Evolutionary conservation across 1,140 invertebrate genomes (phyloP).

Genomic region (Lepidurus couesii): DNA sequence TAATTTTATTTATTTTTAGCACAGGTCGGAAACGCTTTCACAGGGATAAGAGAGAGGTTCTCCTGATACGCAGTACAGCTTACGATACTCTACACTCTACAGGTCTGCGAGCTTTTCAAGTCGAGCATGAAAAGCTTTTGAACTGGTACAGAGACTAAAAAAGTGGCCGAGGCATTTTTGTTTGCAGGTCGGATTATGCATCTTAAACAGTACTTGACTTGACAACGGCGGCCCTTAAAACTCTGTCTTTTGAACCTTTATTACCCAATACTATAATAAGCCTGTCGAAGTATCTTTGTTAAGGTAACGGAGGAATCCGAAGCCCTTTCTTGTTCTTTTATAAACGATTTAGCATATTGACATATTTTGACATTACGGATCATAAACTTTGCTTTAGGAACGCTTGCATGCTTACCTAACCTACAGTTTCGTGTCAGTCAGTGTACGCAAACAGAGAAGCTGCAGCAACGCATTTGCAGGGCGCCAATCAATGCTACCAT

Average conservation of each 20-base stretch:
- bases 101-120: background rate
- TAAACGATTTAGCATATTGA: background rate
- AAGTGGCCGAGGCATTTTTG: slow-evolving; percentile 6
- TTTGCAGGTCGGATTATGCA: slow-evolving; percentile 8
- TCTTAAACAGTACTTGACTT: slow-evolving; percentile 12
- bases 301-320: background rate
- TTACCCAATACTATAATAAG: background rate
- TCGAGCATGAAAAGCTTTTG: background rate
- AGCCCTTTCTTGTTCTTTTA: background rate
- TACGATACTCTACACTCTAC: background rate
- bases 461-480: background rate
- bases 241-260: background rate
- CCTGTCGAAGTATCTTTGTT: background rate
- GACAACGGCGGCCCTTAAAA: background rate
- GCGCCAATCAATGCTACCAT: slow-evolving; percentile 11
- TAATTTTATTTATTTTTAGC: background rate
- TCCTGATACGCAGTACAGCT: background rate
- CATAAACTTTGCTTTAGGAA: background rate
- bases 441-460: slow-evolving; percentile 9
- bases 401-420: background rate
- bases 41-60: background rate
- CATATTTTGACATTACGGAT: background rate
- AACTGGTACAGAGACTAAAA: slow-evolving; percentile 9
- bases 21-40: background rate
- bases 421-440: background rate